Percentiles rank a stretch among this genome's conserved stretches.
These are phyloP conservation scores for Malacoraja senta DNA, from an alignment of 2,797 vertebrate species.

Conservation along the genomic window DNA sequence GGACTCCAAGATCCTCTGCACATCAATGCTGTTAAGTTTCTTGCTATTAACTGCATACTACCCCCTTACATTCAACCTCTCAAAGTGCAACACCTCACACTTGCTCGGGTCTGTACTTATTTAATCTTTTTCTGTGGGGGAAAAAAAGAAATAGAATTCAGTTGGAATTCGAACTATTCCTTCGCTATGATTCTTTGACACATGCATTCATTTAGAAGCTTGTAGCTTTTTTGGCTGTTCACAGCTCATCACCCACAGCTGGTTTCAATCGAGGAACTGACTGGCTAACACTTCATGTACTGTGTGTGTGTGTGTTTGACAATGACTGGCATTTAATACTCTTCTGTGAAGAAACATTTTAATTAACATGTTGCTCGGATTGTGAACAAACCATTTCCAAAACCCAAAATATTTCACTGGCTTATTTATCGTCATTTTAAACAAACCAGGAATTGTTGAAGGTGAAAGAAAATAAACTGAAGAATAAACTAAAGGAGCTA, in stretches of 20 bases:
- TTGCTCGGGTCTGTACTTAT: not conserved
- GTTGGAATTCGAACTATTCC: not conserved
- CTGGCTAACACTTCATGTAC: not conserved
- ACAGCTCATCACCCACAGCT: not conserved
- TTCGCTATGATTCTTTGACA: not conserved
- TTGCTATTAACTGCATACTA: no score
- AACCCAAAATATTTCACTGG: not conserved
- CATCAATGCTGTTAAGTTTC: no score
- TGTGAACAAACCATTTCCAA: not conserved
- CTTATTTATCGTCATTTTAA: not conserved
- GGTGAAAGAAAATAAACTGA: not conserved
- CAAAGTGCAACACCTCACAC: not conserved
- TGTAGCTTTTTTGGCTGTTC: not conserved
- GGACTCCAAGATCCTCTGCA: no score
- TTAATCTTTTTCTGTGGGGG: not conserved
- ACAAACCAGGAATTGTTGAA: not conserved
- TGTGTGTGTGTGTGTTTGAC: slow-evolving; percentile 15
- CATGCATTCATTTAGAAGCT: not conserved
- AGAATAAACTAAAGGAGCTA: not conserved
- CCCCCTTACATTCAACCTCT: no score
- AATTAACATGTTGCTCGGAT: not conserved
- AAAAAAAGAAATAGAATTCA: not conserved
- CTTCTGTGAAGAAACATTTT: slow-evolving; percentile 7
- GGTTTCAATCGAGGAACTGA: not conserved
- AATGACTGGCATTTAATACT: not conserved